Conservation (phyloP, 2,113 vertebrate genomes). For the Planiliza haematocheilus region DNA sequence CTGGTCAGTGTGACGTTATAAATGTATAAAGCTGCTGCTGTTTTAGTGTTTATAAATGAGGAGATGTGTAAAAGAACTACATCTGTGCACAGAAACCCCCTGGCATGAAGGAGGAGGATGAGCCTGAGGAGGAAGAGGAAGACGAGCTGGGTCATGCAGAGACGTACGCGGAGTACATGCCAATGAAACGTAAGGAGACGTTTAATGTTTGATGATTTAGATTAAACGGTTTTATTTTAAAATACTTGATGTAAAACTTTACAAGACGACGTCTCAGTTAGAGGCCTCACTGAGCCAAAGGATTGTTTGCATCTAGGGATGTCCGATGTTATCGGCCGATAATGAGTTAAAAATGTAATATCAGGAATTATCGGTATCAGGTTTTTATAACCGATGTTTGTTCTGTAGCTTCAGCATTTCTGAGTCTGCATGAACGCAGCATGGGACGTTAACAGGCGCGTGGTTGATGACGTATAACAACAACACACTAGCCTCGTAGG, state of each 20-base stretch:
- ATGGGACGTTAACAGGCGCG: too few species aligned
- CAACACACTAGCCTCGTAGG: too few species aligned
- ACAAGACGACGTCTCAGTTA: too few species aligned
- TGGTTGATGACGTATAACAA: too few species aligned
- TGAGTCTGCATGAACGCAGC: too few species aligned
- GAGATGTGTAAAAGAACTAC: neutral
- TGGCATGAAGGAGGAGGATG: conserved; percentile 93
- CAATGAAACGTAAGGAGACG: conserved; percentile 91
- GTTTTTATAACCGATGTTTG: too few species aligned
- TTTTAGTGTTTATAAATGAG: neutral
- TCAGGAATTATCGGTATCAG: too few species aligned
- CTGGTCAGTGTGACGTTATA: conserved; percentile 47
- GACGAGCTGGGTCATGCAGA: conserved; percentile 98
- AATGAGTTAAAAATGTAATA: too few species aligned
- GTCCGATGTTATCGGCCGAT: too few species aligned
- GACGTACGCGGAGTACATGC: conserved; percentile 99
- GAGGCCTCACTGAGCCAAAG: too few species aligned
- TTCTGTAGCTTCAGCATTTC: too few species aligned
- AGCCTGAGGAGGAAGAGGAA: conserved; percentile 97
- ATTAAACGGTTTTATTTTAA: neutral
- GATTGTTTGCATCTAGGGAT: neutral
- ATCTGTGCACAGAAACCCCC: conserved; percentile 86
- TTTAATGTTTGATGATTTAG: neutral
- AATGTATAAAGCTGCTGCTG: neutral
- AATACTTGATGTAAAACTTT: too few species aligned